Evolutionary conservation across 2,888 invertebrate genomes (phyloP).

Genomic region (Copidosoma aretas): DNA sequence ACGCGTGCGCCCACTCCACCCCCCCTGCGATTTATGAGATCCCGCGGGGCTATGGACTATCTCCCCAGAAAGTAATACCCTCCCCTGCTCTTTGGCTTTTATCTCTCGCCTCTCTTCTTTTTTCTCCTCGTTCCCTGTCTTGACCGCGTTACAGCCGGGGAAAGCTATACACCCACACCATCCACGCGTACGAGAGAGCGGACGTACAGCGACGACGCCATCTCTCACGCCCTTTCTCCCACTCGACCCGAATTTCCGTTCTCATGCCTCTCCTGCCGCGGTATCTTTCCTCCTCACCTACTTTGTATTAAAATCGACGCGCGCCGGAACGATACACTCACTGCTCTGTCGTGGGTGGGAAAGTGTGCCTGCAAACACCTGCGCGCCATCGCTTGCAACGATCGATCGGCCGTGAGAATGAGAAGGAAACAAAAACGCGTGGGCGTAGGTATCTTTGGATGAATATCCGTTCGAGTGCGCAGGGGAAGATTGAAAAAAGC

Average conservation of each 20-base stretch:
- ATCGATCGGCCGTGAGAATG: too few species aligned
- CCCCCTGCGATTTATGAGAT: constrained; percentile 57
- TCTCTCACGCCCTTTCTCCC: neutral
- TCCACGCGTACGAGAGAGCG: too few species aligned
- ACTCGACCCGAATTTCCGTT: neutral
- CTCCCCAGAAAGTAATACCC: constrained; percentile 57
- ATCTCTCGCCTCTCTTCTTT: neutral
- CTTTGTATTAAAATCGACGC: constrained; percentile 25
- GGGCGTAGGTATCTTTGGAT: too few species aligned
- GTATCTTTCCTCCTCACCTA: neutral
- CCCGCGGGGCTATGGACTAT: constrained; percentile 56
- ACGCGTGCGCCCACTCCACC: constrained; percentile 9
- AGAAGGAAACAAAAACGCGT: too few species aligned
- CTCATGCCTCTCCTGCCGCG: neutral
- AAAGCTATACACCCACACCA: neutral
- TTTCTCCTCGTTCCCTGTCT: neutral
- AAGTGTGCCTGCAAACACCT: too few species aligned
- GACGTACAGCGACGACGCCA: neutral
- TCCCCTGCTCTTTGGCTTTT: constrained; percentile 30
- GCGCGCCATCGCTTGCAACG: too few species aligned
- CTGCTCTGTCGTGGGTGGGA: constrained; percentile 5
- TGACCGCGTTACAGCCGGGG: constrained; percentile 12
- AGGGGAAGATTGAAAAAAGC: neutral
- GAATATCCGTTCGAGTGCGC: neutral
- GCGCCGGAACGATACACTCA: neutral